Conservation (phyloP, 2,797 vertebrate genomes). For the Myripristis murdjan region DNA sequence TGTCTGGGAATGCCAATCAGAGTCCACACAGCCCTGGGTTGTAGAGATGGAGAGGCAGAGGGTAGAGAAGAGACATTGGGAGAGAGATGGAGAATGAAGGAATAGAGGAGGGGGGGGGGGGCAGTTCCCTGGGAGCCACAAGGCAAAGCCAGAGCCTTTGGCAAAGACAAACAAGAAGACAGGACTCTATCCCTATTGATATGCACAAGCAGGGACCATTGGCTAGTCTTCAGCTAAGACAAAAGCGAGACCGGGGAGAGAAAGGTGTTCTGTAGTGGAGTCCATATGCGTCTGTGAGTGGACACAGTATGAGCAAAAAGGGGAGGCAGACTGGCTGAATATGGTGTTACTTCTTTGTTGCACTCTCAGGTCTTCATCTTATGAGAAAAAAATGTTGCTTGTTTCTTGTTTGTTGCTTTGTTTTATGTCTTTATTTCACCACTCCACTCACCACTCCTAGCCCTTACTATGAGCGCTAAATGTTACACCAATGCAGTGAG, state of each 20-base stretch:
- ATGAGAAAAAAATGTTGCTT: slow-evolving; percentile 33
- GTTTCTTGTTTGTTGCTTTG: neutral
- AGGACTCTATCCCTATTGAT: slow-evolving; percentile 86
- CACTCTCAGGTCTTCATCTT: slow-evolving; percentile 47
- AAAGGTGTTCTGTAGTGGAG: slow-evolving; percentile 75
- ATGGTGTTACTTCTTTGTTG: slow-evolving; percentile 79
- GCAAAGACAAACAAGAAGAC: slow-evolving; percentile 89
- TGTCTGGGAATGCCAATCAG: slow-evolving; percentile 90
- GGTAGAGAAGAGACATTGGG: slow-evolving; percentile 72
- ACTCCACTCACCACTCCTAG: neutral
- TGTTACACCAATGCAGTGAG: neutral
- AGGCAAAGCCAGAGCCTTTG: slow-evolving; percentile 88
- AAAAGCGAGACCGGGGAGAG: slow-evolving; percentile 77
- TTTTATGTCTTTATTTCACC: slow-evolving; percentile 1
- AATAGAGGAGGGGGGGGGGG: slow-evolving; percentile 77
- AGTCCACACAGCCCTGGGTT: slow-evolving; percentile 77
- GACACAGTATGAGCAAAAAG: slow-evolving; percentile 81
- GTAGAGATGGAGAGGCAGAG: slow-evolving; percentile 78
- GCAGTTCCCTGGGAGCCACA: slow-evolving; percentile 87
- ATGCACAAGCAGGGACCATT: slow-evolving; percentile 87
- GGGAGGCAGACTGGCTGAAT: slow-evolving; percentile 66
- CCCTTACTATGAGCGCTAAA: slow-evolving; percentile 2
- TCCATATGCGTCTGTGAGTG: slow-evolving; percentile 82
- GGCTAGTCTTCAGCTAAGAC: slow-evolving; percentile 85
- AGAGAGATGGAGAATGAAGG: slow-evolving; percentile 74